Conservation (phyloP, 2,888 invertebrate genomes). For the Chaetogeoica ovagalla region DNA sequence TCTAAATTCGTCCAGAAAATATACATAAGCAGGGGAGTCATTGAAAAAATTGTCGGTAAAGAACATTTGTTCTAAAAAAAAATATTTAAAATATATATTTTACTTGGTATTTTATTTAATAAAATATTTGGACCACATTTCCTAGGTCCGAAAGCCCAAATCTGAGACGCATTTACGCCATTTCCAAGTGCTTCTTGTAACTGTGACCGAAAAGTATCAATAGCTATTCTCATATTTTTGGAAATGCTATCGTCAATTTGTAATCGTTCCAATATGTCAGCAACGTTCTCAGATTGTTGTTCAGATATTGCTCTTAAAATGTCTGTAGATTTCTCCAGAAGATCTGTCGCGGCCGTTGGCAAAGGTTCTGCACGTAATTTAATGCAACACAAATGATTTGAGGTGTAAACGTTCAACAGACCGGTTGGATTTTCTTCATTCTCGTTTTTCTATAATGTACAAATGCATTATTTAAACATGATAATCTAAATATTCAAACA, state of each 20-base stretch:
- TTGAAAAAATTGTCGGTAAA: no score
- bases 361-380: slow-evolving; percentile 77
- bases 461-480: neutral
- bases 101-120: slow-evolving; percentile 76
- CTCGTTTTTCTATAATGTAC: slow-evolving; percentile 23
- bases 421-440: slow-evolving; percentile 50
- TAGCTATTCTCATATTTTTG: slow-evolving; percentile 36
- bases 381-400: slow-evolving; percentile 73
- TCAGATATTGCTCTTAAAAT: slow-evolving; percentile 66
- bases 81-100: slow-evolving; percentile 58
- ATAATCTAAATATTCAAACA: no score
- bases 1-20: no score
- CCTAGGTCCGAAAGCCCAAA: slow-evolving; percentile 92
- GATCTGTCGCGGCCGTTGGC: slow-evolving; percentile 70
- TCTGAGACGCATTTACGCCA: slow-evolving; percentile 63
- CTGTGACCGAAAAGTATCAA: slow-evolving; percentile 46
- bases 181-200: slow-evolving; percentile 57
- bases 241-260: slow-evolving; percentile 23
- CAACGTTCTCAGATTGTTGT: slow-evolving; percentile 26
- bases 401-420: slow-evolving; percentile 66
- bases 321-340: slow-evolving; percentile 73
- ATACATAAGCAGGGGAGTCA: no score
- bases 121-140: slow-evolving; percentile 88
- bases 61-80: no score
- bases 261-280: slow-evolving; percentile 18